Evolutionary conservation across 2,888 invertebrate genomes (phyloP), one percentile per base, ranked within the genome.

Genomic region (Lycocerus yunnanus): DNA sequence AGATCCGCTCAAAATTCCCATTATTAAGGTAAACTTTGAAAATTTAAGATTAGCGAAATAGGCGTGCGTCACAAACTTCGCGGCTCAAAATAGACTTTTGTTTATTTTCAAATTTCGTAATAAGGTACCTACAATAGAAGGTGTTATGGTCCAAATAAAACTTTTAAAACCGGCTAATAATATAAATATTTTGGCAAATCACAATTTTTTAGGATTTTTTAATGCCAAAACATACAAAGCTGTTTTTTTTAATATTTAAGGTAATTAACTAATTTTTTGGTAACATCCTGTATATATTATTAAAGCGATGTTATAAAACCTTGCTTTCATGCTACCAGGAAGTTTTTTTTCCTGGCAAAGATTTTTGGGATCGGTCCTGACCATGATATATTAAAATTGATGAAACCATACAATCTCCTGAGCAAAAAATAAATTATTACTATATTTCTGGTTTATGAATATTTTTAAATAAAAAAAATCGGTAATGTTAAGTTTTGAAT

Each of bases 1-100:
- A 79, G 93, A 93, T 85, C 93, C 93, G 1, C 84, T 93, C 70
- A 89, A 90, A 80, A 89, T 93, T 63, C 90, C 91, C 6, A 88
- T 90, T 85, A 89, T 93, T 68, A 85, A 84, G 74, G 87, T 87
- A 81, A 75, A 72, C 60, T 21, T 43, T 66, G 1, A 65, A 21
- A 21, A 20, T n/a, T 20, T 43, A 43, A 43, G 6, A 43, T 43
- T n/a, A n/a, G 1, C n/a, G 6, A n/a, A n/a, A 6, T n/a, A 3
- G 4, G 5, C 6, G n/a, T 43, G 43, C 43, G 43, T 43, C 43
- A 43, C 43, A n/a, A n/a, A 2, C 8, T 43, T 5, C 6, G n/a
- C 0, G n/a, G 43, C n/a, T 6, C 6, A 43, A 43, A 43, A 43
- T 43, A 43, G 43, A 43, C n/a, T 43, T 43, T 43, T 43, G 43